Evolutionary conservation across 2,113 vertebrate species (phyloP).

Genomic region (Carollia perspicillata): DNA sequence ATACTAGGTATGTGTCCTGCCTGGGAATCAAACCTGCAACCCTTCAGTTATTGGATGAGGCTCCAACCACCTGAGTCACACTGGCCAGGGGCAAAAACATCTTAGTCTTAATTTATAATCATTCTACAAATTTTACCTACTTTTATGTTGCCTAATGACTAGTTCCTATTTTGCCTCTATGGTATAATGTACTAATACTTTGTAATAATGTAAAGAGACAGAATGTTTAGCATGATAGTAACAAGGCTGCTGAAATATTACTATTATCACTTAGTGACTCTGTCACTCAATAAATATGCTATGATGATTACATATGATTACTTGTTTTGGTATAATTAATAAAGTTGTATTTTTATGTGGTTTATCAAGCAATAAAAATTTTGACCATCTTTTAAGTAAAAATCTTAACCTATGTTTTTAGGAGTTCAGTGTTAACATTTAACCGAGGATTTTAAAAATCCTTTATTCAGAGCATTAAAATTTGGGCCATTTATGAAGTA

Average conservation of each 20-base stretch:
- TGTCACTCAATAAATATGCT: not conserved
- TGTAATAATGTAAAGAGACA: not conserved
- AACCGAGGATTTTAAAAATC: not conserved
- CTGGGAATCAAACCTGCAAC: too few relatives aligned
- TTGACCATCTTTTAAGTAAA: slow-evolving; percentile 20
- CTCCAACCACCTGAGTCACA: too few relatives aligned
- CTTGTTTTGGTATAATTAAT: not conserved
- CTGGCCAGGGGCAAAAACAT: not conserved
- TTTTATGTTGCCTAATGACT: not conserved
- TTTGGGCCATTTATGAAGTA: not conserved
- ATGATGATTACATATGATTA: not conserved
- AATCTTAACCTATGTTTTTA: slow-evolving; percentile 7
- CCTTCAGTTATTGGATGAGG: too few relatives aligned
- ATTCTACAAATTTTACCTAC: not conserved
- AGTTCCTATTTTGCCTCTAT: not conserved
- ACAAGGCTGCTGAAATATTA: not conserved
- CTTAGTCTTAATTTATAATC: slow-evolving; percentile 16
- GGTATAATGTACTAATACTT: not conserved
- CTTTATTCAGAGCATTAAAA: not conserved
- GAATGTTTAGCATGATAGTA: slow-evolving; percentile 8
- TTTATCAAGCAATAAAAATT: slow-evolving; percentile 25
- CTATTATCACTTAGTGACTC: not conserved
- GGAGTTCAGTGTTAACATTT: slow-evolving; percentile 6
- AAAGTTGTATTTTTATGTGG: slow-evolving; percentile 6
- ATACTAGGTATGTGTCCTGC: too few relatives aligned